Base-by-base conservation (phyloP, 2,888 invertebrate species). In the Caenorhabditis sinica region DNA sequence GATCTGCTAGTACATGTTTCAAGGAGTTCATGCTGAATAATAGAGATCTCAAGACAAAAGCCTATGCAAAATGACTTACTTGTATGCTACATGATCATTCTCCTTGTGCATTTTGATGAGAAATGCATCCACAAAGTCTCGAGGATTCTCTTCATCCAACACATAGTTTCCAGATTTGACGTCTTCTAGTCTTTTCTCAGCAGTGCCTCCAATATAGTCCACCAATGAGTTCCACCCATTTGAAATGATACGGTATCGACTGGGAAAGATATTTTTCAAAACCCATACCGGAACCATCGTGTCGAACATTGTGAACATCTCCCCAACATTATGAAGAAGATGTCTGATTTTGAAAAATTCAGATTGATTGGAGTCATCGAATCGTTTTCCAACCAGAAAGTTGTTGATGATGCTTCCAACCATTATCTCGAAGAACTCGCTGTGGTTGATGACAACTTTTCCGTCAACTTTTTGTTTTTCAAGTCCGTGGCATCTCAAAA, bases 71-170 rank as follows among this genome's bases (percentile, higher is more conserved):
- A 2, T 28, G n/a, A n/a, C 25, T 56, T 28, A 56, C 56, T 36
- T 61, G 61, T 17, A 58, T 25, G 15, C 60, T 60, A 15, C 60
- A 30, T 20, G 51, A 28, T 58, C 75, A 33, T 85, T 58, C 40
- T 81, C 82, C 17, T 73, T 20, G 6, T 81, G 68, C 71, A 86
- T 87, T 60, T 83, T 81, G 0, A 28, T 30, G 15, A 88, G 40
- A 49, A 73, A 88, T 1, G 81, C 83, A 28, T 88, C 87, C 4
- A 86, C 72, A 53, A 82, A 85, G 45, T 86, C 87, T 33, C 81
- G 60, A 2, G 75, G 80, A 11, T 86, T 72, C 6, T 83, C 82
- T 5, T 53, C 20, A 33, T 72, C 58, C 28, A 75, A 23, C 25
- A 33, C 36, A 23, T 69, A 69, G 9, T 61, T n/a, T 36, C 76